These are phyloP conservation scores for Ceyx melanurus DNA, from an alignment of 2,113 vertebrate genomes.

Conservation along the genomic window DNA sequence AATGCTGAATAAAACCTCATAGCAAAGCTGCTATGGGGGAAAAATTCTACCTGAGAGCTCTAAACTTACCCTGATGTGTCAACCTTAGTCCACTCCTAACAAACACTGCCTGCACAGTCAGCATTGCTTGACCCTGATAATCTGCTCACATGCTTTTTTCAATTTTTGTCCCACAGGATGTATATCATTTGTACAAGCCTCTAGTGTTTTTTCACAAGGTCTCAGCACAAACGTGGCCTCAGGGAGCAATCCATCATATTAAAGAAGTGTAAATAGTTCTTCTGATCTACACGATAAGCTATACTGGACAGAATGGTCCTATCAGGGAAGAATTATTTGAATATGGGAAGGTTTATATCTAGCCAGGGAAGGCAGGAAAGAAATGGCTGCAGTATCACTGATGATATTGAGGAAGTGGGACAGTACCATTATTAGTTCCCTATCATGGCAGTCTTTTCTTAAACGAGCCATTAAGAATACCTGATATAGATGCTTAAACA, in stretches of 20 bases:
- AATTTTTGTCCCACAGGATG: neutral
- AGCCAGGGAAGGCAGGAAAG: neutral
- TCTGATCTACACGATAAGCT: constrained; percentile 7
- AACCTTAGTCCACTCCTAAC: neutral
- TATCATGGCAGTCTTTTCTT: neutral
- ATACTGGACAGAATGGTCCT: neutral
- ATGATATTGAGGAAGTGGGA: neutral
- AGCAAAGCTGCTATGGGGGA: neutral
- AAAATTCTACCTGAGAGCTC: neutral
- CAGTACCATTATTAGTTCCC: neutral
- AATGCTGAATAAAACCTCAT: neutral
- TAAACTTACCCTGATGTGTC: neutral
- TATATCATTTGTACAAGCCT: neutral
- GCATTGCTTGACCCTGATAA: neutral
- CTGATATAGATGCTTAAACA: neutral
- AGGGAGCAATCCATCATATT: constrained; percentile 17
- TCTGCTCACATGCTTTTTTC: neutral
- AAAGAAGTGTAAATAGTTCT: constrained; percentile 22
- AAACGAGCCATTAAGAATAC: neutral
- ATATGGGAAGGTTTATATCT: neutral
- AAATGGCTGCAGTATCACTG: neutral
- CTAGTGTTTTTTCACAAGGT: neutral
- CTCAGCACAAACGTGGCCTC: neutral
- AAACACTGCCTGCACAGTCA: neutral
- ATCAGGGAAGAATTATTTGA: constrained; percentile 24